Evolutionary conservation across 2,797 vertebrate species (phyloP).

Genomic region (Dicrostonyx torquatus): DNA sequence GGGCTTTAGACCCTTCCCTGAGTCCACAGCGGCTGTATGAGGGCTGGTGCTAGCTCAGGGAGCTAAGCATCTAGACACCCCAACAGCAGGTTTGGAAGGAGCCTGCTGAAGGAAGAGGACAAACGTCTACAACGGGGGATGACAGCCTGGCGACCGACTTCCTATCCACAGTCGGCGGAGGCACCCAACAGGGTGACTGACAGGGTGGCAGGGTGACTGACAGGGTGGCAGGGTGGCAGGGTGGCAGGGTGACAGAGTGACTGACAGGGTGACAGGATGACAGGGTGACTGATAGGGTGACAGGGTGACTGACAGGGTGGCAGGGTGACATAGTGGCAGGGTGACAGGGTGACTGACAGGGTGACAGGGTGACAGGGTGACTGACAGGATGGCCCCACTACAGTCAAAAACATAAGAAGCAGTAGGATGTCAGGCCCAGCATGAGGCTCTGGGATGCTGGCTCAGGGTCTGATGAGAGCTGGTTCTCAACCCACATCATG

Average conservation of each 20-base stretch:
- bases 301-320: too few relatives aligned
- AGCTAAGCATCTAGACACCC: not conserved
- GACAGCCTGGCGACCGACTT: not conserved
- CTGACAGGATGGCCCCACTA: too few relatives aligned
- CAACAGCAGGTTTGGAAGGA: not conserved
- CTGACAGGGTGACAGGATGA: too few relatives aligned
- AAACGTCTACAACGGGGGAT: not conserved
- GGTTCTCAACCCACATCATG: not conserved
- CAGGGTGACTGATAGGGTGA: too few relatives aligned
- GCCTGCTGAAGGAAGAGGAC: too few relatives aligned
- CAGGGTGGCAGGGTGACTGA: too few relatives aligned
- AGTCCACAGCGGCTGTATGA: not conserved
- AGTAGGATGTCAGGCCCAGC: not conserved
- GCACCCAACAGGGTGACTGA: too few relatives aligned
- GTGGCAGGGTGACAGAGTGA: accelerated
- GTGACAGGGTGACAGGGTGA: accelerated
- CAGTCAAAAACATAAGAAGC: not conserved
- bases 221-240: too few relatives aligned
- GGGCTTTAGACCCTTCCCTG: not conserved
- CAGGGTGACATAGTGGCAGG: too few relatives aligned
- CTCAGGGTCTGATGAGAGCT: not conserved
- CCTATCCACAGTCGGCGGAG: too few relatives aligned
- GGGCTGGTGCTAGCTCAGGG: too few relatives aligned
- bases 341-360: too few relatives aligned
- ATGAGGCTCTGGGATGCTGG: not conserved